Percentiles rank a stretch among this genome's conserved stretches.
These are phyloP conservation scores for Mirza zaza DNA, from an alignment of 2,113 vertebrate genomes.

Conservation along the genomic window DNA sequence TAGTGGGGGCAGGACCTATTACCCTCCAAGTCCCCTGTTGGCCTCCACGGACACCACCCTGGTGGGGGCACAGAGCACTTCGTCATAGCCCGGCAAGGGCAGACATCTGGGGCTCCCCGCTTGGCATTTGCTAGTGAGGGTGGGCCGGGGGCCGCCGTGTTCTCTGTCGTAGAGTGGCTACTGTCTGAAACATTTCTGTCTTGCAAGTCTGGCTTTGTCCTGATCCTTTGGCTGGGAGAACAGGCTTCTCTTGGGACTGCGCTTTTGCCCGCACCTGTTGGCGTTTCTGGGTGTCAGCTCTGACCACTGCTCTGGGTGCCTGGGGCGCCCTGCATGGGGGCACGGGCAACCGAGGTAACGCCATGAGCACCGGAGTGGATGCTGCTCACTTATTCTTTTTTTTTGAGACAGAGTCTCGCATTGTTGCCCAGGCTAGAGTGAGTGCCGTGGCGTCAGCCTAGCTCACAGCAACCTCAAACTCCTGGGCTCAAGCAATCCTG, in stretches of 20 bases:
- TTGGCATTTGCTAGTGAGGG: background rate
- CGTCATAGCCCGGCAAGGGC: background rate
- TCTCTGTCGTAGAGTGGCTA: background rate
- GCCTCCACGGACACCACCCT: background rate
- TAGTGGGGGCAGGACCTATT: background rate
- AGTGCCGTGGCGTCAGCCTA: too few species aligned
- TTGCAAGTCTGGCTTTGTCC: background rate
- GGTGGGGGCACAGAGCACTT: background rate
- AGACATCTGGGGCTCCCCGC: background rate
- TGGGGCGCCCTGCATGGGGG: accelerated
- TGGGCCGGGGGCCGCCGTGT: background rate
- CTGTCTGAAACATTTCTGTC: background rate
- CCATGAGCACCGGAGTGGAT: background rate
- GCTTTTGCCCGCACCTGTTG: too few species aligned
- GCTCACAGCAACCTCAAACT: too few species aligned
- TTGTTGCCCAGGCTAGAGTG: too few species aligned
- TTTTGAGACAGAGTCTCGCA: too few species aligned
- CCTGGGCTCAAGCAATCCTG: too few species aligned
- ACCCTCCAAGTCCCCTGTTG: background rate
- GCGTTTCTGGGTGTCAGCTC: background rate
- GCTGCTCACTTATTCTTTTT: background rate
- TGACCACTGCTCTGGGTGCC: background rate
- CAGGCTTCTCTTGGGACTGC: too few species aligned
- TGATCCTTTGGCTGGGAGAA: background rate
- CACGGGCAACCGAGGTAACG: accelerated